A percentile compares a stretch with the other conserved stretches of the same genome.
Conservation (phyloP, 1,140 invertebrate species). For the Hypothenemus hampei region DNA sequence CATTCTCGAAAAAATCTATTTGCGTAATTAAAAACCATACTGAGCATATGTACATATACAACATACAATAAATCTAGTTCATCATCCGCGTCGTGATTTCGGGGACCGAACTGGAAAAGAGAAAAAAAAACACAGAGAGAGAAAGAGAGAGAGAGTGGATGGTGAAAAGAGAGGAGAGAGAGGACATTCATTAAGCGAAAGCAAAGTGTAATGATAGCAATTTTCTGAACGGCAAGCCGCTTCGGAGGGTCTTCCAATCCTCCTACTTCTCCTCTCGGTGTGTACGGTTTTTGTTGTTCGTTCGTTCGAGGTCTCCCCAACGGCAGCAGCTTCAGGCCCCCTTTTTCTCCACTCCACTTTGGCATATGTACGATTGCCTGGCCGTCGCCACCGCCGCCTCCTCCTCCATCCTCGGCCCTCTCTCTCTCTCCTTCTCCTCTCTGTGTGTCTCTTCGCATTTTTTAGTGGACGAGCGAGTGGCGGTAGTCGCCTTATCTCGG, state of each 20-base stretch:
- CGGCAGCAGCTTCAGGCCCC: background rate
- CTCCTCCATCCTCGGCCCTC: no score
- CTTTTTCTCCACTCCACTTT: conserved; percentile 5
- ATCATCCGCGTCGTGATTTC: no score
- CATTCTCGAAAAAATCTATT: no score
- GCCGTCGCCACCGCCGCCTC: no score
- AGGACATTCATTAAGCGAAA: conserved; percentile 25
- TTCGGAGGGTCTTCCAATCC: conserved; percentile 22
- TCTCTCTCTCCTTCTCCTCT: no score
- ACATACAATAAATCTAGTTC: no score
- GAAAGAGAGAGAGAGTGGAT: no score
- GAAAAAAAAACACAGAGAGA: no score
- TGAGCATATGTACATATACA: no score
- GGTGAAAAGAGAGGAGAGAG: no score
- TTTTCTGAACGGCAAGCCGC: conserved; percentile 21
- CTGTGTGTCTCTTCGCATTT: conserved; percentile 18
- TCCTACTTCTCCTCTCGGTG: no score
- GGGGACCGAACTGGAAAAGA: no score
- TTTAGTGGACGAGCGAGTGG: conserved; percentile 3
- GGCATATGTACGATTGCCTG: conserved; percentile 26
- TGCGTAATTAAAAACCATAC: conserved; percentile 16
- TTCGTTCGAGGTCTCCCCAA: background rate
- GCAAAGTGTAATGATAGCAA: conserved; percentile 27
- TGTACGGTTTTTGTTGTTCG: conserved; percentile 34
- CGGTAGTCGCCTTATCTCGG: conserved; percentile 21